Base-by-base conservation (phyloP, 2,888 invertebrate species). In the Crossocerus cetratus region DNA sequence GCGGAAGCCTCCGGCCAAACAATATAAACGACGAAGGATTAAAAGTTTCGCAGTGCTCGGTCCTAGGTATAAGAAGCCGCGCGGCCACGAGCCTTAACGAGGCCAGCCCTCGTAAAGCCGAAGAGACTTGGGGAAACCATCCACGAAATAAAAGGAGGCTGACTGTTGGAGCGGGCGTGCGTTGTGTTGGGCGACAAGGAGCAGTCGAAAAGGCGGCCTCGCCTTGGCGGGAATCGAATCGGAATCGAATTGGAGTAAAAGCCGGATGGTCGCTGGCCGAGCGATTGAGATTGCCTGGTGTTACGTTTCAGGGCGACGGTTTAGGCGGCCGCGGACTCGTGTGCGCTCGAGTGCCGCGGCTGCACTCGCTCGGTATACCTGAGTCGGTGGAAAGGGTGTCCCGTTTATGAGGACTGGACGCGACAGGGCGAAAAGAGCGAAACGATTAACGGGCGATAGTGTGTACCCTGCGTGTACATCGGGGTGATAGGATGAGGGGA, bases 41-140 rank as follows among this genome's bases (percentile, higher is more conserved):
- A 86, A 86, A 85, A 86, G 83, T 85, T 86, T 81, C 65, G 58
- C 75, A 54, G 21, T 54, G 60, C 64, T 60, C 32, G 32, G 32
- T 11, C 32, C 8, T 32, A 32, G 32, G 32, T 32, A 32, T 32
- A 32, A 32, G 32, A 32, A 11, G 8, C 32, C 32, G 32, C 32
- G 32, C 11, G 11, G 5, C 8, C 32, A 32, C 8, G 32, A 32
- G 55, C 67, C 71, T 77, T 82, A 80, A 79, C 72, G 77, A 78
- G 69, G 58, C 21, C 66, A 60, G 59, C 20, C 59, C 69, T 72
- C 69, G 75, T 76, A 73, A 82, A 79, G 58, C n/a, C 64, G 58
- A 69, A 66, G 61, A 45, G 61, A 45, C 42, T 66, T 53, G 63
- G 55, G 65, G 60, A 75, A 76, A 73, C 61, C 55, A 61, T 60